Conservation (phyloP, 1,140 invertebrate genomes). For the Drosophila repleta region DNA sequence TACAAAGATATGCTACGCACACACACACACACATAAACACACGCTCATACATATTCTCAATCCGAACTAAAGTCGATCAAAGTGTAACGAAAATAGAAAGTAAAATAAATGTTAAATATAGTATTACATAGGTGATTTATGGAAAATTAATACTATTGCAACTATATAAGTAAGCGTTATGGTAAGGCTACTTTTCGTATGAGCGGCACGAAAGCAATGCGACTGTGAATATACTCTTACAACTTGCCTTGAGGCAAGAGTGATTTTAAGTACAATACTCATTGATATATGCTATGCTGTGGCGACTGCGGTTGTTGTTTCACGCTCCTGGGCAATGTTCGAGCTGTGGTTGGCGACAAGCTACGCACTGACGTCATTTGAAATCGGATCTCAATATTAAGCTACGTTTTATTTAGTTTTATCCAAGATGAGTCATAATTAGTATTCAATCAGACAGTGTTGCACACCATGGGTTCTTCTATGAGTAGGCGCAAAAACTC, state of each 20-base stretch:
- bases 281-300: slow-evolving; percentile 21
- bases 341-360: slow-evolving; percentile 8
- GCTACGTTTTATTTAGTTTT: slow-evolving; percentile 18
- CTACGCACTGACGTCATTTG: slow-evolving; percentile 25
- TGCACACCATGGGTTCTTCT: not conserved
- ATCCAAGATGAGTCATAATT: slow-evolving; percentile 27
- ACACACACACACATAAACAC: slow-evolving; percentile 24
- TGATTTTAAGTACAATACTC: slow-evolving; percentile 4
- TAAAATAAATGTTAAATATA: slow-evolving; percentile 50
- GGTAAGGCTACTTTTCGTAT: slow-evolving; percentile 16
- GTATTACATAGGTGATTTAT: slow-evolving; percentile 18
- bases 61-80: slow-evolving; percentile 43
- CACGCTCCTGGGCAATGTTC: slow-evolving; percentile 32
- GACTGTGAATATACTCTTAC: slow-evolving; percentile 29
- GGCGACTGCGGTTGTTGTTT: slow-evolving; percentile 18
- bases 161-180: slow-evolving; percentile 1
- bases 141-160: slow-evolving; percentile 31
- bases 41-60: slow-evolving; percentile 35
- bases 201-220: slow-evolving; percentile 45
- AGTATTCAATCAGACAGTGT: slow-evolving; percentile 2
- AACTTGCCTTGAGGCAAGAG: slow-evolving; percentile 33
- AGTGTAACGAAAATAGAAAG: slow-evolving; percentile 64
- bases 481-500: too few relatives aligned
- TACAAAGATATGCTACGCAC: slow-evolving; percentile 43
- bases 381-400: slow-evolving; percentile 28